These are phyloP conservation scores for Microctonus hyperodae DNA, from an alignment of 2,888 invertebrate species.

Conservation along the genomic window DNA sequence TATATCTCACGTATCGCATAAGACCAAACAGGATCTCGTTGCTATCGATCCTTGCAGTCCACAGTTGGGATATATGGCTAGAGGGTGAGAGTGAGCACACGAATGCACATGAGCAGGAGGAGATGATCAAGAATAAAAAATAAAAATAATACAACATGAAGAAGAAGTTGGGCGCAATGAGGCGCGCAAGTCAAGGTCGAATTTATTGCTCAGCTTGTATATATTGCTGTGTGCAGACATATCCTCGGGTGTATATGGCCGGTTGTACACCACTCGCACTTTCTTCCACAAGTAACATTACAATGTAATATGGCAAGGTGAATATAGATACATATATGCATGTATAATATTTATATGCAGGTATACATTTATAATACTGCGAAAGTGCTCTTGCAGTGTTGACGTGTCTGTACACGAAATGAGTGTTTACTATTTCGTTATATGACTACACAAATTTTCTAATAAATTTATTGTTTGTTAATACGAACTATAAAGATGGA, in stretches of 20 bases:
- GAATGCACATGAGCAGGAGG: not conserved
- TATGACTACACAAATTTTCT: conserved; percentile 46
- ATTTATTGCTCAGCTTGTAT: conserved; percentile 46
- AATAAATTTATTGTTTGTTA: conserved; percentile 56
- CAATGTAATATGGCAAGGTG: conserved; percentile 47
- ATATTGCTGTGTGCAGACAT: conserved; percentile 32
- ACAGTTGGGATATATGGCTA: not conserved
- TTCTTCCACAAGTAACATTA: conserved; percentile 48
- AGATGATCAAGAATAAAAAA: not conserved
- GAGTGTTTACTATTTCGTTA: no score
- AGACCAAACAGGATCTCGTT: conserved; percentile 12
- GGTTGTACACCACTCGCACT: conserved; percentile 33
- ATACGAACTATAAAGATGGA: no score
- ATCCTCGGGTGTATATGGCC: conserved; percentile 31
- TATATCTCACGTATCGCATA: not conserved
- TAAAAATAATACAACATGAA: not conserved
- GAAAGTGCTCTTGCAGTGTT: not conserved
- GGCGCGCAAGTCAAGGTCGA: conserved; percentile 36
- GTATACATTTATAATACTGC: not conserved
- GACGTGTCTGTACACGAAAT: conserved; percentile 37
- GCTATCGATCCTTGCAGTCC: conserved; percentile 7
- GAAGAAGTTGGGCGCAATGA: conserved; percentile 19
- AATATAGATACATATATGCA: no score
- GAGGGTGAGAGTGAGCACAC: not conserved
- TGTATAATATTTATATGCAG: no score